These are phyloP conservation scores for Mimumesa dahlbomi DNA, from an alignment of 2,888 invertebrate genomes.

Conservation along the genomic window DNA sequence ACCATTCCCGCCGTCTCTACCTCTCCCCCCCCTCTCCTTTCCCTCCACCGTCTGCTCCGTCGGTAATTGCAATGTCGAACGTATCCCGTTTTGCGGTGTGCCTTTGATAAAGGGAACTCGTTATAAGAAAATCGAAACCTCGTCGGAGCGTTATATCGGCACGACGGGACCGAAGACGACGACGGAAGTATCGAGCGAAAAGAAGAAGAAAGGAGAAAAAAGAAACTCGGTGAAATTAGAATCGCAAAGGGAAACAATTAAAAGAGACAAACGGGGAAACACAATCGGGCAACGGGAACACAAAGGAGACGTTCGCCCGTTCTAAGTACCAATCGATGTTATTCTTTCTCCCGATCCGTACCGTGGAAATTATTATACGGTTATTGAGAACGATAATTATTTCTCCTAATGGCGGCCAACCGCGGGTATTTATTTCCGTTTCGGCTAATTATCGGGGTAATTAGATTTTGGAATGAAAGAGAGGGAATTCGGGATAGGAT, in stretches of 20 bases:
- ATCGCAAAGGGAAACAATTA: conserved; percentile 49
- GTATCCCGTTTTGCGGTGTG: conserved; percentile 6
- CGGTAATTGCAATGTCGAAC: conserved; percentile 20
- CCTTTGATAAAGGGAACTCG: conserved; percentile 40
- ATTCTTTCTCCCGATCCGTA: not conserved
- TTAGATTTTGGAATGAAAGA: too few relatives aligned
- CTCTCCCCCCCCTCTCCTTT: too few relatives aligned
- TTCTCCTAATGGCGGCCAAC: not conserved
- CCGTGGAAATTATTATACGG: not conserved
- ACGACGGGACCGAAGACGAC: not conserved
- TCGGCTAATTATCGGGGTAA: too few relatives aligned
- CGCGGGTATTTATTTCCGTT: not conserved
- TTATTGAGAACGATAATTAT: not conserved
- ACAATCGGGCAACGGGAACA: too few relatives aligned
- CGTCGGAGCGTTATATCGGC: not conserved
- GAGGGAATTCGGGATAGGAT: too few relatives aligned
- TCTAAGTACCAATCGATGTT: not conserved
- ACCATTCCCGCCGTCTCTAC: too few relatives aligned
- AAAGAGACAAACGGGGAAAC: too few relatives aligned
- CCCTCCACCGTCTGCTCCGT: too few relatives aligned
- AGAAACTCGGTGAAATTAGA: conserved; percentile 26
- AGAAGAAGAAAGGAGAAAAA: conserved; percentile 3
- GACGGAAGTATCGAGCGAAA: conserved; percentile 11
- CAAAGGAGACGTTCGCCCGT: not conserved
- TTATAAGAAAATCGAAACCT: conserved; percentile 38